A percentile compares a stretch with the other conserved stretches of the same genome.
phyloP scores from a whole-genome alignment of 1,140 invertebrate genomes.

The Drosophila suzukii region DNA sequence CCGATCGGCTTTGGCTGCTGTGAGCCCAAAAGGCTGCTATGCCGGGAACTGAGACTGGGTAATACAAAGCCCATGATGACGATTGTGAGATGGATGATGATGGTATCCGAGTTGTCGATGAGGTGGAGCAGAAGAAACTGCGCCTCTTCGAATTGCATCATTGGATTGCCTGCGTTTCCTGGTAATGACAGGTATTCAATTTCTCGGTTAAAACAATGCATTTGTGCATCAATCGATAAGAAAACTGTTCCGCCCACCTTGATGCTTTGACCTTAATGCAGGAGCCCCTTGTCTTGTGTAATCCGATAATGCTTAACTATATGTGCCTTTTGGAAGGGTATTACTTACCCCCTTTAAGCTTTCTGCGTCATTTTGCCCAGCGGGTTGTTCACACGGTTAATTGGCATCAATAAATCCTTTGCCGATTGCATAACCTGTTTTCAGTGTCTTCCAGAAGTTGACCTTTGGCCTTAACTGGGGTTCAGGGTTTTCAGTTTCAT shows the following conservation, averaged over 20 bases:
- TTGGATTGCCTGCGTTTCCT: slow-evolving; percentile 4
- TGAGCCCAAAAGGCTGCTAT: slow-evolving; percentile 30
- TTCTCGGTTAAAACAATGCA: slow-evolving; percentile 36
- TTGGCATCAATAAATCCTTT: slow-evolving; percentile 18
- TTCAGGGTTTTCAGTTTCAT: slow-evolving; percentile 55
- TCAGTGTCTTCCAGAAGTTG: slow-evolving; percentile 1
- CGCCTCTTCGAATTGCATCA: slow-evolving; percentile 59
- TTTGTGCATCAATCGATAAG: slow-evolving; percentile 53
- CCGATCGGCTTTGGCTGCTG: slow-evolving; percentile 11
- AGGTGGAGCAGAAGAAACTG: slow-evolving; percentile 1
- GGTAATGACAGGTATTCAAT: slow-evolving; percentile 54
- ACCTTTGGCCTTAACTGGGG: slow-evolving; percentile 39
- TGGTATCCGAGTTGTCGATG: not conserved
- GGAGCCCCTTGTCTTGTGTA: slow-evolving; percentile 19
- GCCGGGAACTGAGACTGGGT: slow-evolving; percentile 1
- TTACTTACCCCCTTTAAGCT: not conserved
- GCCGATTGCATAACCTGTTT: slow-evolving; percentile 51
- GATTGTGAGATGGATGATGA: not conserved
- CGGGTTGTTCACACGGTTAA: slow-evolving; percentile 1
- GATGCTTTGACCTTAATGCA: slow-evolving; percentile 45
- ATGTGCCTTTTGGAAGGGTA: not conserved
- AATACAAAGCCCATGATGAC: slow-evolving; percentile 3
- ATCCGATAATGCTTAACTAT: slow-evolving; percentile 4
- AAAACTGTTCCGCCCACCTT: slow-evolving; percentile 25
- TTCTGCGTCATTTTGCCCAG: slow-evolving; percentile 31